A percentile compares a stretch with the other conserved stretches of the same genome.
Conservation (phyloP, 2,113 vertebrate genomes). For the Protobothrops flavoviridis region DNA sequence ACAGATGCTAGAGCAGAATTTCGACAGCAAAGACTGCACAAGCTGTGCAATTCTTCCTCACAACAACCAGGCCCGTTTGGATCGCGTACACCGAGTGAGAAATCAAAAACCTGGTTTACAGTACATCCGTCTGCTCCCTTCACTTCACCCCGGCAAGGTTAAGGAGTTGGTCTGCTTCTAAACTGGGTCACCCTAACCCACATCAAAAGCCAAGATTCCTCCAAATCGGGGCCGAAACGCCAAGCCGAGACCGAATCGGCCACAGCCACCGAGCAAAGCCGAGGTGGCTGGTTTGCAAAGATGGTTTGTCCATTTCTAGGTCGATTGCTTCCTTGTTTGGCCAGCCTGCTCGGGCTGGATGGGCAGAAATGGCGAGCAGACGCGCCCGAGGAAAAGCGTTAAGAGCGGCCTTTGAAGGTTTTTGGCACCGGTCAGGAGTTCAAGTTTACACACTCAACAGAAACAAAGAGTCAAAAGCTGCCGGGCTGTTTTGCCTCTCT, state of each 20-base stretch:
- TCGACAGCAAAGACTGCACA: not conserved
- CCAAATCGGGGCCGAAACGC: not conserved
- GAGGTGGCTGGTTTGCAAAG: not conserved
- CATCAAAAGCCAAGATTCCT: not conserved
- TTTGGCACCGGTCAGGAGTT: not conserved
- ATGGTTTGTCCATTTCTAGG: not conserved
- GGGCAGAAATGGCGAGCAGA: not conserved
- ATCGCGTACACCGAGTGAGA: not conserved
- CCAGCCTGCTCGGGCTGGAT: slow-evolving; percentile 22
- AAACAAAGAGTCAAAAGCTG: slow-evolving; percentile 4
- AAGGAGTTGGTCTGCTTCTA: not conserved
- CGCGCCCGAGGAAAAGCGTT: not conserved
- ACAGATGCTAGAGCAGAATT: not conserved
- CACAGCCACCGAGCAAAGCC: no score
- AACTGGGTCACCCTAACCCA: no score
- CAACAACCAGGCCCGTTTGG: not conserved
- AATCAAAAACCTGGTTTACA: not conserved
- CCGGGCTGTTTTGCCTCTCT: slow-evolving; percentile 14
- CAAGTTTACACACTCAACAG: slow-evolving; percentile 4
- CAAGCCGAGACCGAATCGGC: no score
- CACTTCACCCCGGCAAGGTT: no score
- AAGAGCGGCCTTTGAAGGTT: not conserved
- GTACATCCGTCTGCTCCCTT: no score
- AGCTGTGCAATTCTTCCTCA: no score
- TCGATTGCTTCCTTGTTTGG: not conserved